These are phyloP conservation scores for Phrynocephalus vlangalii DNA, from an alignment of 2,797 vertebrate species.

Conservation along the genomic window DNA sequence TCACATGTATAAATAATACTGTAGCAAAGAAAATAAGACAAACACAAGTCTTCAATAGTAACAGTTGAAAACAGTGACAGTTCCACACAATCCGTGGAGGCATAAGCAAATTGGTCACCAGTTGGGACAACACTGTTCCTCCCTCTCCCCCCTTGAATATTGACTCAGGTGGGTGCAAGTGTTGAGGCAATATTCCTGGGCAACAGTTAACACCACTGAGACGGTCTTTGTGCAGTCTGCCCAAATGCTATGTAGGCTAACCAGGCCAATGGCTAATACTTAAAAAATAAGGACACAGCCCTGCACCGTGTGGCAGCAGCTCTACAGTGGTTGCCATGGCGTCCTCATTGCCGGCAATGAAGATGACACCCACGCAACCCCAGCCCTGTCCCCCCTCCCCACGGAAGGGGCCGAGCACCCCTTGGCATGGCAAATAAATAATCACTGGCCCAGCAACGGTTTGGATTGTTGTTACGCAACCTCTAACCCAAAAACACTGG, in stretches of 20 bases:
- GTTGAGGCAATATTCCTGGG: constrained; percentile 50
- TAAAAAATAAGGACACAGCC: constrained; percentile 42
- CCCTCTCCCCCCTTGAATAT: constrained; percentile 25
- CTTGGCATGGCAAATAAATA: constrained; percentile 71
- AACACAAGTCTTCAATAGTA: constrained; percentile 4
- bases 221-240: constrained; percentile 19
- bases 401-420: constrained; percentile 26
- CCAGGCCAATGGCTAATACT: constrained; percentile 44
- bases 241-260: constrained; percentile 22
- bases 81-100: constrained; percentile 42
- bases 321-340: constrained; percentile 68
- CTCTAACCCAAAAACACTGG: constrained; percentile 66
- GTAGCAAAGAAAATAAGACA: not conserved
- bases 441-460: constrained; percentile 77
- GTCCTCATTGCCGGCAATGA: constrained; percentile 78
- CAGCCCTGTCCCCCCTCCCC: constrained; percentile 37
- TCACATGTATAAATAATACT: constrained; percentile 45
- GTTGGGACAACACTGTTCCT: constrained; percentile 47
- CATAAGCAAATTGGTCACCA: constrained; percentile 46
- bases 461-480: constrained; percentile 68
- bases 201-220: constrained; percentile 37
- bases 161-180: constrained; percentile 35
- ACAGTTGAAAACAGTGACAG: not conserved
- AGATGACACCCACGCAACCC: constrained; percentile 67
- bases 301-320: constrained; percentile 43